Evolutionary conservation across 2,888 invertebrate species (phyloP).

Genomic region (Ormyrus pomaceus): DNA sequence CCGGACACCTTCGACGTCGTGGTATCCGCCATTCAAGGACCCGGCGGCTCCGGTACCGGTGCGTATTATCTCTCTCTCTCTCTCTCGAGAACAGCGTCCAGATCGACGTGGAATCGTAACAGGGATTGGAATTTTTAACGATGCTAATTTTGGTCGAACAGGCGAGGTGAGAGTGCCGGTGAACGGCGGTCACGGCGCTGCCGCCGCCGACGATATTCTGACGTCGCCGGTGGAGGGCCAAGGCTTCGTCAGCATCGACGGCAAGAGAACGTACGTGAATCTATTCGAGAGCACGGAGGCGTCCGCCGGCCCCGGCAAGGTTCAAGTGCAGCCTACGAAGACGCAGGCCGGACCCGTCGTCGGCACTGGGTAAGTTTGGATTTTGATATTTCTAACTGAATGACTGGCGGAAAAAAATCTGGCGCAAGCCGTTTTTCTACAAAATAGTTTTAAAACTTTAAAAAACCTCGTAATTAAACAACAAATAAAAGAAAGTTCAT

Average conservation of each 20-base stretch:
- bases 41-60: slow-evolving; percentile 78
- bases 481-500: too few relatives aligned
- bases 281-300: slow-evolving; percentile 82
- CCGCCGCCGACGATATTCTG: slow-evolving; percentile 83
- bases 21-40: slow-evolving; percentile 91
- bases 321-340: slow-evolving; percentile 72
- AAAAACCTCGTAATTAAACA: too few relatives aligned
- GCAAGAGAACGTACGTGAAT: slow-evolving; percentile 92
- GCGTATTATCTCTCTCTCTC: slow-evolving; percentile 8
- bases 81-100: background rate
- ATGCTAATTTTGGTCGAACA: background rate
- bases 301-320: slow-evolving; percentile 64
- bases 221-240: slow-evolving; percentile 86
- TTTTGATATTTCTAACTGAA: too few relatives aligned
- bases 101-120: background rate
- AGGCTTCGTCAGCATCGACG: slow-evolving; percentile 94
- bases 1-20: slow-evolving; percentile 93
- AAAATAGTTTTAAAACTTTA: too few relatives aligned
- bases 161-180: slow-evolving; percentile 70
- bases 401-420: too few relatives aligned
- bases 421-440: too few relatives aligned
- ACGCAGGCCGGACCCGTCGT: slow-evolving; percentile 74
- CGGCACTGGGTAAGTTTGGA: slow-evolving; percentile 79
- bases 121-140: too few relatives aligned
- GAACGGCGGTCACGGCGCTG: slow-evolving; percentile 65